Percentiles rank a stretch among this genome's conserved stretches.
phyloP scores from a whole-genome alignment of 2,888 invertebrate species.

The Coleophora flavipennella region DNA sequence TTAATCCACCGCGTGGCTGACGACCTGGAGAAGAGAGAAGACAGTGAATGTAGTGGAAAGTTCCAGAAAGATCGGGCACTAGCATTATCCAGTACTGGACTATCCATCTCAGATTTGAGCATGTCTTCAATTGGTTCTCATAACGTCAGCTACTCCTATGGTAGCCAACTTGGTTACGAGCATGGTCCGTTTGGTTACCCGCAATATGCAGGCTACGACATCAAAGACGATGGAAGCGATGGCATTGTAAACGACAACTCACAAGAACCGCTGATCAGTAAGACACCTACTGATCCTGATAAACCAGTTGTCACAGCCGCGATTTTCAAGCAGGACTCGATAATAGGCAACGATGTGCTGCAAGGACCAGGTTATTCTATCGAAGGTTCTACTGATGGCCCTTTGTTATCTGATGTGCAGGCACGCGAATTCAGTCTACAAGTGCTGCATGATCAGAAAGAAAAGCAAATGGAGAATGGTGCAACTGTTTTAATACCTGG shows the following conservation, averaged over 20 bases:
- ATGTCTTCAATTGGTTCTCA: conserved; percentile 80
- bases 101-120: conserved; percentile 86
- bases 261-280: conserved; percentile 62
- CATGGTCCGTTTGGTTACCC: conserved; percentile 81
- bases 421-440: conserved; percentile 60
- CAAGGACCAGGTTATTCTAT: conserved; percentile 63
- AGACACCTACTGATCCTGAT: conserved; percentile 63
- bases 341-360: conserved; percentile 55
- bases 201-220: conserved; percentile 73
- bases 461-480: conserved; percentile 54
- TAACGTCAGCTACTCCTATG: conserved; percentile 84
- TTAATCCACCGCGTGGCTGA: conserved; percentile 60
- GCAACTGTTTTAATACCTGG: conserved; percentile 44
- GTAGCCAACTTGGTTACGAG: conserved; percentile 84
- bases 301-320: conserved; percentile 81
- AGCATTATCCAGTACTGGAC: conserved; percentile 79
- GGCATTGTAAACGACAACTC: conserved; percentile 54
- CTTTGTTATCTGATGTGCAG: conserved; percentile 63
- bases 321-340: conserved; percentile 76
- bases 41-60: conserved; percentile 42
- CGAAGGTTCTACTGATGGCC: conserved; percentile 67
- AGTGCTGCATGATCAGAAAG: conserved; percentile 51
- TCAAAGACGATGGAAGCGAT: conserved; percentile 43
- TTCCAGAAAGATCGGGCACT: conserved; percentile 56
- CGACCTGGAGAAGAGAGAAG: conserved; percentile 49